Evolutionary conservation across 2,888 invertebrate species (phyloP).

Genomic region (Hofmannophila pseudospretella): DNA sequence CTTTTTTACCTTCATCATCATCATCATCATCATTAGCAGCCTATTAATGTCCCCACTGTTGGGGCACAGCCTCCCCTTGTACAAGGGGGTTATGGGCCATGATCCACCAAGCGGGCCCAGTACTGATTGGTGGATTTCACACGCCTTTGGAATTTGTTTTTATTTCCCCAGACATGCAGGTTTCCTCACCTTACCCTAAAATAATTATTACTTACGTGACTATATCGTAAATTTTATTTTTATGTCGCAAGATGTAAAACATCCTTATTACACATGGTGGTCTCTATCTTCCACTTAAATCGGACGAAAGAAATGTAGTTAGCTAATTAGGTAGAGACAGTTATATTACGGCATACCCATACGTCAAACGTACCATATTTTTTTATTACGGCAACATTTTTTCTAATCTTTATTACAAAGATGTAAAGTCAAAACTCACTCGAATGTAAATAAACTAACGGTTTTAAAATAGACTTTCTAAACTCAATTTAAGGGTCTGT

Average conservation of each 20-base stretch:
- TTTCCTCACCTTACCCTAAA: too few relatives aligned
- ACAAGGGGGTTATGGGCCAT: too few relatives aligned
- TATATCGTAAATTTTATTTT: too few relatives aligned
- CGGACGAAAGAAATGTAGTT: slow-evolving; percentile 30
- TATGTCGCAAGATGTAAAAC: slow-evolving; percentile 25
- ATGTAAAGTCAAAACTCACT: not conserved
- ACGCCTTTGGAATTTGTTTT: too few relatives aligned
- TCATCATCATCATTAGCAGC: too few relatives aligned
- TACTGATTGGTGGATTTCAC: too few relatives aligned
- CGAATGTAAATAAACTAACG: not conserved
- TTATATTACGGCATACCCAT: slow-evolving; percentile 16
- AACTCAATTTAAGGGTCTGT: slow-evolving; percentile 1
- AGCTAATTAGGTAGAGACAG: slow-evolving; percentile 30
- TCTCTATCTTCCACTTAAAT: slow-evolving; percentile 21
- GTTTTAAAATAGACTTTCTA: not conserved
- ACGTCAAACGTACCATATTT: not conserved
- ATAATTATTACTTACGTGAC: too few relatives aligned
- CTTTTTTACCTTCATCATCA: too few relatives aligned
- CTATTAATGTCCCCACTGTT: too few relatives aligned
- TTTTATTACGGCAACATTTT: not conserved
- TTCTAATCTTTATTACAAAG: not conserved
- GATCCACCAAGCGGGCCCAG: too few relatives aligned
- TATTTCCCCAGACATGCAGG: too few relatives aligned
- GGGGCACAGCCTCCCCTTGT: too few relatives aligned
- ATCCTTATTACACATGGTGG: slow-evolving; percentile 18